Evolutionary conservation across 1,140 invertebrate genomes (phyloP).

Genomic region (Ruditapes philippinarum): DNA sequence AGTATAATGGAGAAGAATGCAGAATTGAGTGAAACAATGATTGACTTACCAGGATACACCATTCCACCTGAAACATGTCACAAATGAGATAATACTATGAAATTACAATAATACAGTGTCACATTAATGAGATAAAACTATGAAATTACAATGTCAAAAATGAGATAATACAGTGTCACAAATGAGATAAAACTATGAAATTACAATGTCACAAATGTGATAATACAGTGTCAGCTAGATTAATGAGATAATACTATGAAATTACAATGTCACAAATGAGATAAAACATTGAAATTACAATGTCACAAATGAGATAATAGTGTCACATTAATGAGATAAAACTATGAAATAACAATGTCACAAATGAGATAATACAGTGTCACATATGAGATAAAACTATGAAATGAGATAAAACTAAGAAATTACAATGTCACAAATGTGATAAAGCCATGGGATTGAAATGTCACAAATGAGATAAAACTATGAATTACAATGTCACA

Average conservation of each 20-base stretch:
- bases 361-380: neutral
- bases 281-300: no score
- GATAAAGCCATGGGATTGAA: no score
- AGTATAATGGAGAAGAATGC: no score
- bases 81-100: neutral
- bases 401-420: neutral
- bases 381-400: neutral
- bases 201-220: neutral
- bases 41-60: slow-evolving; percentile 69
- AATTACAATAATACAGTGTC: neutral
- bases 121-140: no score
- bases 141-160: neutral
- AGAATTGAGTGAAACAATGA: slow-evolving; percentile 20
- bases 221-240: no score
- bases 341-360: neutral
- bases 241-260: no score
- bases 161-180: neutral
- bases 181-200: neutral
- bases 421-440: neutral
- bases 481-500: neutral
- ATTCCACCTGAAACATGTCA: slow-evolving; percentile 66
- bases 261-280: no score
- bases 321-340: no score
- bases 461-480: neutral
- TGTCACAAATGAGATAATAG: no score